Conservation (phyloP, 2,888 invertebrate genomes). For the Diplazon laetatorius region DNA sequence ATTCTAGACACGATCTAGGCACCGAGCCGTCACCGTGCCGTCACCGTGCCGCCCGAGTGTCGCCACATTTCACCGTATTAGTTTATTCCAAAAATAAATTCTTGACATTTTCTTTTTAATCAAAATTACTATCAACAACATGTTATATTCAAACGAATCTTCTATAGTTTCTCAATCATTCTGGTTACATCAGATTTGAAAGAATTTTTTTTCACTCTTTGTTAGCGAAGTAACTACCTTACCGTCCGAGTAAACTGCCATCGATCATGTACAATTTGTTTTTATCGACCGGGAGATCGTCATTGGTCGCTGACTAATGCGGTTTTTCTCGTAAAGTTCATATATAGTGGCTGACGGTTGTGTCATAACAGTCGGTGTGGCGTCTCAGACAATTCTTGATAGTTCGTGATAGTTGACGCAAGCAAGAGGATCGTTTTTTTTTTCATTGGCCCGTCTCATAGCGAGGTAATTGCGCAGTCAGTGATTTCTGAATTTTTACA, state of each 20-base stretch:
- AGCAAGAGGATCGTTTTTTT: not conserved
- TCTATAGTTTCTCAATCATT: no score
- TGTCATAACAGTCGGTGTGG: not conserved
- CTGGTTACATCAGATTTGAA: not conserved
- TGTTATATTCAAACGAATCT: no score
- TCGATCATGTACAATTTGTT: constrained; percentile 29
- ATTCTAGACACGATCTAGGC: no score
- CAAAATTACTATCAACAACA: no score
- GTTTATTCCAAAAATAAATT: no score
- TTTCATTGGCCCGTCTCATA: not conserved
- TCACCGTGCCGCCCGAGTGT: no score
- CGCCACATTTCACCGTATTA: no score
- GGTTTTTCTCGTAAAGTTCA: no score
- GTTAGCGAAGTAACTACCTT: not conserved
- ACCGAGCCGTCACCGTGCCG: no score
- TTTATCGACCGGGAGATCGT: constrained; percentile 33
- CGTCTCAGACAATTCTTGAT: not conserved
- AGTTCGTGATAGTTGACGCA: constrained; percentile 1
- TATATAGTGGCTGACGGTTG: not conserved
- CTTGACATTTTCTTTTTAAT: no score
- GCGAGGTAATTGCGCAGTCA: not conserved
- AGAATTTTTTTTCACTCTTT: not conserved
- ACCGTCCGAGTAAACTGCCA: not conserved
- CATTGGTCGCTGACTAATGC: no score
- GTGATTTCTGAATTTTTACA: constrained; percentile 1